These are phyloP conservation scores for Drosophila mayaguana DNA, from an alignment of 2,888 invertebrate species.

Conservation along the genomic window DNA sequence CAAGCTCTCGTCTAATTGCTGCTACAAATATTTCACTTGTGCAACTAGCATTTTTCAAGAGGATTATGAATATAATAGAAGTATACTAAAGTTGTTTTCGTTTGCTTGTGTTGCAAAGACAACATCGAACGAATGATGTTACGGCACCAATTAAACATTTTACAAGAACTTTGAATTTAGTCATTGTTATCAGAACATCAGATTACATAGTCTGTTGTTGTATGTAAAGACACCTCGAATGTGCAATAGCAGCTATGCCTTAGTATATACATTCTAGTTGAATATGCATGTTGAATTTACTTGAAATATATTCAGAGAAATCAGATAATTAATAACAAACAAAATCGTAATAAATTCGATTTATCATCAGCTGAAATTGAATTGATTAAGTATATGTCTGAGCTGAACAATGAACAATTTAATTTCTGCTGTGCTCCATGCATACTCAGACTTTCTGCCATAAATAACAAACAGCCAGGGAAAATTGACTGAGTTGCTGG, in stretches of 20 bases:
- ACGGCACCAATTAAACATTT: not conserved
- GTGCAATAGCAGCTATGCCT: not conserved
- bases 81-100: not conserved
- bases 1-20: constrained; percentile 13
- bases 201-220: too few species aligned
- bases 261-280: not conserved
- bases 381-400: not conserved
- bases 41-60: constrained; percentile 4
- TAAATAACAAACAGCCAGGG: constrained; percentile 11
- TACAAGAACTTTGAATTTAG: not conserved
- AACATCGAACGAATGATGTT: not conserved
- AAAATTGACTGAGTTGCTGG: constrained; percentile 2
- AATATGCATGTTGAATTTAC: not conserved
- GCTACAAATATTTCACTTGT: not conserved
- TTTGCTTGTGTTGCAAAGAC: not conserved
- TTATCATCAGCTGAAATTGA: constrained; percentile 1
- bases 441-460: constrained; percentile 9
- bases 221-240: not conserved
- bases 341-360: not conserved
- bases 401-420: constrained; percentile 16
- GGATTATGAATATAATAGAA: constrained; percentile 1
- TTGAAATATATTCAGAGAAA: not conserved
- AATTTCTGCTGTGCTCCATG: not conserved
- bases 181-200: not conserved
- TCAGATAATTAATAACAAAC: not conserved